A percentile compares a stretch with the other conserved stretches of the same genome.
phyloP scores from a whole-genome alignment of 2,113 vertebrate species.

The Anolis carolinensis region DNA sequence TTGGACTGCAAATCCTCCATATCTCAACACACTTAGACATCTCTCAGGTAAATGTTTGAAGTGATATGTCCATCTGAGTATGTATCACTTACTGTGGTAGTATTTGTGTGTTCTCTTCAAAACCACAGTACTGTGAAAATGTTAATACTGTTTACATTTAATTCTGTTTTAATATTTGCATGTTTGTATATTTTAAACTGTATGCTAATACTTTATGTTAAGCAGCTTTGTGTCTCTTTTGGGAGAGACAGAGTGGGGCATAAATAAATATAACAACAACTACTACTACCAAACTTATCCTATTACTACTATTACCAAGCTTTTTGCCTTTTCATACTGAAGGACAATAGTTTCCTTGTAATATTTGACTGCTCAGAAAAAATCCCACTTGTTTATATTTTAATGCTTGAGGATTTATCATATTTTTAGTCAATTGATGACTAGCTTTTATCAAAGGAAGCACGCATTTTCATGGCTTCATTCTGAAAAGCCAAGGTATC shows the following conservation, averaged over 20 bases:
- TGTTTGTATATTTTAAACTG: too few relatives aligned
- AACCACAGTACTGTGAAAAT: too few relatives aligned
- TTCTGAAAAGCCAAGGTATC: constrained; percentile 52
- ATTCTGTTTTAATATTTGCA: too few relatives aligned
- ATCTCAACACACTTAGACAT: too few relatives aligned
- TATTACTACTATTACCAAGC: background rate
- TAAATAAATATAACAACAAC: too few relatives aligned
- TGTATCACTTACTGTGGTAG: background rate
- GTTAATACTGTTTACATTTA: too few relatives aligned
- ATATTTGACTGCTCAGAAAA: constrained; percentile 25
- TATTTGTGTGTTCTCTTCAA: background rate
- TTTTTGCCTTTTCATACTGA: background rate
- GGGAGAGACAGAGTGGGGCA: too few relatives aligned
- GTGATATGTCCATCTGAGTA: background rate
- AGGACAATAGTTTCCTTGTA: background rate
- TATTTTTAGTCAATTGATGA: constrained; percentile 3
- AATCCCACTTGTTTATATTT: constrained; percentile 24
- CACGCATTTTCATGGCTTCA: constrained; percentile 32
- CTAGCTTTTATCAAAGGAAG: constrained; percentile 35
- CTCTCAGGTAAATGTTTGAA: constrained; percentile 2
- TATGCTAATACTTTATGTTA: too few relatives aligned
- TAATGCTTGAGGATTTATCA: constrained; percentile 21
- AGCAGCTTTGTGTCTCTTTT: too few relatives aligned
- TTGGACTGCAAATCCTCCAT: too few relatives aligned
- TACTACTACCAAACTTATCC: background rate